Conservation (phyloP, 2,888 invertebrate species). For the Drosophila prostipennis region DNA sequence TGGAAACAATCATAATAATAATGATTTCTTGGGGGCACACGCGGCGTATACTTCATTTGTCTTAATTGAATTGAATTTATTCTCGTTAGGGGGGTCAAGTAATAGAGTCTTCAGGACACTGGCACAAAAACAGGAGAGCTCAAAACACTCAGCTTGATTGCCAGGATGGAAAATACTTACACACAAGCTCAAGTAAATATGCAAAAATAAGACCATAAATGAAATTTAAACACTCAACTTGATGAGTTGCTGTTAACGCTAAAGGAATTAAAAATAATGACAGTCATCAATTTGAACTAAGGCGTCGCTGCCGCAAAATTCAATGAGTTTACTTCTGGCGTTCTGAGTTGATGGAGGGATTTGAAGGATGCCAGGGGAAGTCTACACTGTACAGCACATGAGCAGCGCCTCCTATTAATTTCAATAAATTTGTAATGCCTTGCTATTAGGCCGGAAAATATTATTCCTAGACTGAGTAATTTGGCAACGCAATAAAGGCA, state of each 20-base stretch:
- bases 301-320: slow-evolving; percentile 15
- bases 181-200: slow-evolving; percentile 45
- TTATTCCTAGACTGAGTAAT: background rate
- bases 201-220: slow-evolving; percentile 58
- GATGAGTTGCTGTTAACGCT: slow-evolving; percentile 73
- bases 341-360: slow-evolving; percentile 10
- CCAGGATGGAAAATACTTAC: slow-evolving; percentile 19
- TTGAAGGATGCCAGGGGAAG: slow-evolving; percentile 5
- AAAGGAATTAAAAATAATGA: slow-evolving; percentile 72
- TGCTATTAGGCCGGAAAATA: slow-evolving; percentile 56
- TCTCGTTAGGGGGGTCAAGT: slow-evolving; percentile 28
- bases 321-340: slow-evolving; percentile 31
- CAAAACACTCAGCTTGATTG: slow-evolving; percentile 71
- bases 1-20: slow-evolving; percentile 38
- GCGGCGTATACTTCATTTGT: slow-evolving; percentile 46
- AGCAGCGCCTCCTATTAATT: slow-evolving; percentile 57
- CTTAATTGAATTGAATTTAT: slow-evolving; percentile 69
- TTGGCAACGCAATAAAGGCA: background rate
- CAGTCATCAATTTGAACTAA: slow-evolving; percentile 61
- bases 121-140: slow-evolving; percentile 3
- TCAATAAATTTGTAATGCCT: slow-evolving; percentile 64
- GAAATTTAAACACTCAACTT: slow-evolving; percentile 73
- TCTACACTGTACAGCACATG: slow-evolving; percentile 31
- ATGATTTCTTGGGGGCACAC: slow-evolving; percentile 27
- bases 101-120: slow-evolving; percentile 32